phyloP scores from a whole-genome alignment of 2,113 vertebrate genomes.

The Neodontobutis hainanensis region DNA sequence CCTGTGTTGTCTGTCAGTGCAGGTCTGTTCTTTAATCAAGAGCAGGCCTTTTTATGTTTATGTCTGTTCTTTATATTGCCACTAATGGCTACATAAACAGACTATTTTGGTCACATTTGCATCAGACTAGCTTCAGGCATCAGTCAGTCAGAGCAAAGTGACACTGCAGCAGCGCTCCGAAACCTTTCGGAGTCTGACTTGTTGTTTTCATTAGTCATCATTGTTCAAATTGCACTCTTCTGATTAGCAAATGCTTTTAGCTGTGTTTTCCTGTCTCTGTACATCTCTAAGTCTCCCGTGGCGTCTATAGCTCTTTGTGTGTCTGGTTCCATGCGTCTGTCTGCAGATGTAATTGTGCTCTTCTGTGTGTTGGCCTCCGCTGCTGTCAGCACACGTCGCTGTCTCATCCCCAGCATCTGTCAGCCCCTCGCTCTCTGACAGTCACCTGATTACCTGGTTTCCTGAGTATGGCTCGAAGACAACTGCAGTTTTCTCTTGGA shows the following conservation, averaged over 20 bases:
- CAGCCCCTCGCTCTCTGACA: conserved; percentile 18
- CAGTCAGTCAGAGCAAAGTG: background rate
- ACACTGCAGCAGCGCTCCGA: background rate
- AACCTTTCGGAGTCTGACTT: background rate
- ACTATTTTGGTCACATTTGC: background rate
- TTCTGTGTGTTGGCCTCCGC: background rate
- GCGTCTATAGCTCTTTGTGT: conserved; percentile 28
- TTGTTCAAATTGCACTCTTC: conserved; percentile 4
- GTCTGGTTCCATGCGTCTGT: conserved; percentile 24
- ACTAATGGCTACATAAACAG: background rate
- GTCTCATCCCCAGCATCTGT: conserved; percentile 40
- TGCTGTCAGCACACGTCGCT: conserved; percentile 34
- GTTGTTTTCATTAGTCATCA: background rate
- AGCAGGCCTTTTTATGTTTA: conserved; percentile 12
- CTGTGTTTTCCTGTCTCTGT: background rate
- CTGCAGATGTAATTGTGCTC: conserved; percentile 43
- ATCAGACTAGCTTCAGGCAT: background rate
- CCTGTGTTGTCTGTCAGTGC: conserved; percentile 6
- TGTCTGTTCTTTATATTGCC: background rate
- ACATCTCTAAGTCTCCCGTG: background rate
- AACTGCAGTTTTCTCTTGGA: too few species aligned
- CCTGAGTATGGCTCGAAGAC: too few species aligned
- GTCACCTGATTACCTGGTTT: too few species aligned
- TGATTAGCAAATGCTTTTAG: conserved; percentile 34
- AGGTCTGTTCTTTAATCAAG: background rate